Evolutionary conservation across 2,797 vertebrate species (phyloP), one percentile per base, ranked within the genome.

Genomic region (Acomys russatus): DNA sequence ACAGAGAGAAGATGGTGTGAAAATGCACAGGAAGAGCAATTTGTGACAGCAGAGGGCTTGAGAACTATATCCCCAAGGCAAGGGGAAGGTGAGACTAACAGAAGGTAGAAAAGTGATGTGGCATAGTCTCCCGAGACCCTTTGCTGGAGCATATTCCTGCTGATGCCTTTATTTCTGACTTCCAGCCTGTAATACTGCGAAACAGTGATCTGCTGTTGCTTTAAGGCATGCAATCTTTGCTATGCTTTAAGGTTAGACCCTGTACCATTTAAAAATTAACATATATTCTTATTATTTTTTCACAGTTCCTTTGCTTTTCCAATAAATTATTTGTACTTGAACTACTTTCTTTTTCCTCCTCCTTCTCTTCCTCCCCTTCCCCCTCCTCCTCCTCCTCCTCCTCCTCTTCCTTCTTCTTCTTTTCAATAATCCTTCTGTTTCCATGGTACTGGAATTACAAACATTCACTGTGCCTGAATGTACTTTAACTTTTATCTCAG

Each of bases 111-210:
- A 23, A 38, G 23, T 22, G 25, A 15, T 1, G 23, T 2, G 33
- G 51, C 49, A 20, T 1, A 0, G 0, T 14, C 25, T 61, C 25
- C 1, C 23, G 18, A 1, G 33, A 22, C 6, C 5, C 11, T 20
- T 56, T 73, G 35, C 22, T 38, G 18, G 22, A 78, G 30, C 28
- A 23, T 1, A 22, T 1, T 35, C 61, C n/a, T 61, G 11, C 28
- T 1, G 10, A 25, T 6, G 18, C 35, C 44, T 66, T 4, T 0
- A 12, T n/a, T 28, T 82, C 20, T 28, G 61, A 76, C 2, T 12
- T 76, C 30, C 8, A 30, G 12, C 15, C 20, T 77, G 28, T 56
- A 71, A 20, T 2, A 33, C 61, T 12, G 6, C 12, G 25, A 63
- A 20, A 73, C 17, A 44, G 14, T 6, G 14, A 1, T 1, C 56